Conservation (phyloP, 2,113 vertebrate species). For the Xenus cinereus region DNA sequence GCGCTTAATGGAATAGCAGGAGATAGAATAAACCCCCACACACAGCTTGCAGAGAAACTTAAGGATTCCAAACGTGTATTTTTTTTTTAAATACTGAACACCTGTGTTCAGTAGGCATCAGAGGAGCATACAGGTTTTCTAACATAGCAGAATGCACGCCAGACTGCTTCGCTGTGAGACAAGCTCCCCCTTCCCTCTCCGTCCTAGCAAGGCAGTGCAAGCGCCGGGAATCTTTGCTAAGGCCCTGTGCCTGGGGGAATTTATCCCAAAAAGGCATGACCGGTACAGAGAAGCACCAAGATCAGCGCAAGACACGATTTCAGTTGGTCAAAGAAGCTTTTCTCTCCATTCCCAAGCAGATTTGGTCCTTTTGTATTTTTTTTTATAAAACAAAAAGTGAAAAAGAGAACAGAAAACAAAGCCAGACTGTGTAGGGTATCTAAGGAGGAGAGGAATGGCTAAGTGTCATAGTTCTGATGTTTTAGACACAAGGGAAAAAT, state of each 20-base stretch:
- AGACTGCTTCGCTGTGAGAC: neutral
- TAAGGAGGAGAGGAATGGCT: neutral
- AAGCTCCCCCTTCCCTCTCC: neutral
- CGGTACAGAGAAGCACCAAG: neutral
- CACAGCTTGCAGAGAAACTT: neutral
- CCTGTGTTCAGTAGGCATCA: neutral
- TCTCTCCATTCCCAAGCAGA: constrained; percentile 14
- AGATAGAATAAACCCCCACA: neutral
- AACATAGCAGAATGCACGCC: neutral
- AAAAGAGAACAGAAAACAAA: neutral
- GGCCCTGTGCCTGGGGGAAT: neutral
- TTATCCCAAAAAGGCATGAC: constrained; percentile 21
- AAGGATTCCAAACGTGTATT: neutral
- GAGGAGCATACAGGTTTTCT: neutral
- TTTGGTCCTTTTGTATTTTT: constrained; percentile 3
- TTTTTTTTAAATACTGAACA: neutral
- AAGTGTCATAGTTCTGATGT: neutral
- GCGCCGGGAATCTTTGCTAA: constrained; percentile 4
- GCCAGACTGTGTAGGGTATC: neutral
- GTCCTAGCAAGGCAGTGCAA: neutral
- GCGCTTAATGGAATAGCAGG: neutral
- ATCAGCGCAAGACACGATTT: neutral
- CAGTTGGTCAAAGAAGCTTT: neutral
- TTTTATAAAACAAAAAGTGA: neutral
- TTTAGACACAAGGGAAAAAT: constrained; percentile 52